Evolutionary conservation across 2,113 vertebrate species (phyloP), one percentile per base, ranked within the genome.

Genomic region (Corydoras sp.): DNA sequence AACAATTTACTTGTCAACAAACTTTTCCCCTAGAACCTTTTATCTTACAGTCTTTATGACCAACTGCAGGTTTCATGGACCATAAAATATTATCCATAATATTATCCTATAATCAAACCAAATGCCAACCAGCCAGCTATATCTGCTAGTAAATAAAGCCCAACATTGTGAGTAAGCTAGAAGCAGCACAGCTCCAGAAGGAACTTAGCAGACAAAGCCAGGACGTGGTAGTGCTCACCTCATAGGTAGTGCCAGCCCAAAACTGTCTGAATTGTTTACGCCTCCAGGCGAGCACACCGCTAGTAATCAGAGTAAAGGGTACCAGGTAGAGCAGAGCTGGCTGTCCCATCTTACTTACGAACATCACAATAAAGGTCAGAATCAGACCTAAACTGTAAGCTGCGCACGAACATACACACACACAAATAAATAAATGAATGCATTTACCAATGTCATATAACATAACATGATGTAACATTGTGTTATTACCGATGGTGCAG

Each of bases 281-380:
- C 58, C 78, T 91, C 81, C 86, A 92, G 43, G 96, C 96, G 71
- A 98, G 71, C 14, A 92, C 12, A 0, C 91, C 85, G 10, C 90
- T 90, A 56, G 92, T 89, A 65, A 96, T 77, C 58, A 99, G 89
- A 3, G 94, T 99, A 78, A 94, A 97, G 0, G 97, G 96, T 71
- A 98, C 96, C 43, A 98, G 85, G 73, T 98, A 99, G 68, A 99
- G 93, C 11, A 99, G 90, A 11, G 97, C 97, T 3, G 97, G 97
- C 74, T 99, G 97, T 55, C 93, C 95, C 88, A 88, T 93, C 75
- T 89, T 91, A 65, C 94, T 93, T 82, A 96, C 62, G 48, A 93
- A 86, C 90, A 99, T 83, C 74, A 92, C 92, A 2, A 89, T 31
- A 10, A 98, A 98, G 0, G 97, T 98, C 80, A 93, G 71, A 31